Percentiles rank a stretch among this genome's conserved stretches.
These are phyloP conservation scores for Pantherophis alleghaniensis DNA, from an alignment of 2,797 vertebrate species.

Conservation along the genomic window DNA sequence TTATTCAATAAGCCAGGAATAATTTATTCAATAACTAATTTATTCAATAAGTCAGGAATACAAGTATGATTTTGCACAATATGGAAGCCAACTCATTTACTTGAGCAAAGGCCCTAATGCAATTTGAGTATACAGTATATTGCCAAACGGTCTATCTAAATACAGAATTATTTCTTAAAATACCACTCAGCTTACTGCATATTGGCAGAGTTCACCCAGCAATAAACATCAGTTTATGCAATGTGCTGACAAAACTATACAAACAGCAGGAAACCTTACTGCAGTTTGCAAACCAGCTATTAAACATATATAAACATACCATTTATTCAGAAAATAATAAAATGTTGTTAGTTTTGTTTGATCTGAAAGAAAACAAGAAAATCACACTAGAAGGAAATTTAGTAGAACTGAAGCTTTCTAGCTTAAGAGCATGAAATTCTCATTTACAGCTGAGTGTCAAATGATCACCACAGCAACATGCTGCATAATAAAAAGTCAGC, in stretches of 20 bases:
- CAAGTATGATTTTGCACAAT: not conserved
- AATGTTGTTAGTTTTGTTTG: not conserved
- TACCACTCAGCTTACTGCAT: not conserved
- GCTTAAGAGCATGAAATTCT: not conserved
- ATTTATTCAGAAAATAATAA: not conserved
- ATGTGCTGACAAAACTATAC: not conserved
- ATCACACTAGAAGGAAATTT: not conserved
- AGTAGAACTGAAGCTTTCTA: not conserved
- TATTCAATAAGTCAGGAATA: not conserved
- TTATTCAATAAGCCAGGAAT: not conserved
- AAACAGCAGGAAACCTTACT: not conserved
- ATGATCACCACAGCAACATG: not conserved
- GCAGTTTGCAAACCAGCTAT: not conserved
- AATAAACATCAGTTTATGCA: not conserved
- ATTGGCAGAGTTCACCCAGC: not conserved
- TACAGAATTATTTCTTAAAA: not conserved
- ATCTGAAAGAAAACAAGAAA: not conserved
- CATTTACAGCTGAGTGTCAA: not conserved
- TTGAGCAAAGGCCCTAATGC: not conserved
- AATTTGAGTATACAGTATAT: not conserved
- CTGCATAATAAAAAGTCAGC: not conserved
- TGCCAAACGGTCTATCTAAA: not conserved
- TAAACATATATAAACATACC: not conserved
- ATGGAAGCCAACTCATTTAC: not conserved
- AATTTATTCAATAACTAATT: not conserved